Evolutionary conservation across 2,113 vertebrate species (phyloP).

Genomic region (Rhinolophus sinicus): DNA sequence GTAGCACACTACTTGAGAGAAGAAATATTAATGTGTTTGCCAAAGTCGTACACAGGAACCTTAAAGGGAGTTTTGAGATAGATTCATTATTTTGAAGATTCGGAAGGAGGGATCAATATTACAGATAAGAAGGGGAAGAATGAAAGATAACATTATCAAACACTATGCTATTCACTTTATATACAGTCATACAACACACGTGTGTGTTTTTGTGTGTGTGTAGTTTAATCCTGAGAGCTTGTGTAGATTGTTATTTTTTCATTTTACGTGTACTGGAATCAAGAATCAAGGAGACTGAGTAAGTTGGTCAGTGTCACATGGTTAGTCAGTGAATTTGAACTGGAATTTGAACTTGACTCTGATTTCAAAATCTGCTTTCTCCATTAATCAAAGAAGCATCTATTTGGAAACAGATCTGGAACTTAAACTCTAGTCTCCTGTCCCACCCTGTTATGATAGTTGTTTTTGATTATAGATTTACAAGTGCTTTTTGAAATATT

Average conservation of each 20-base stretch:
- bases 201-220: background rate
- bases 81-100: background rate
- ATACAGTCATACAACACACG: rapidly evolving
- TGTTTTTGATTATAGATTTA: conserved; percentile 32
- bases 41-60: conserved; percentile 24
- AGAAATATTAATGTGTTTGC: conserved; percentile 48
- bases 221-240: background rate
- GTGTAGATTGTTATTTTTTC: background rate
- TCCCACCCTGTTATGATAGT: background rate
- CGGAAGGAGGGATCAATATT: background rate
- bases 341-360: conserved; percentile 53
- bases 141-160: conserved; percentile 10
- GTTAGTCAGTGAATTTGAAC: background rate
- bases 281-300: background rate
- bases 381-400: background rate
- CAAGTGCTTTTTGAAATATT: conserved; percentile 40
- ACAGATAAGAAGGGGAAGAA: background rate
- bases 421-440: conserved; percentile 32
- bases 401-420: background rate
- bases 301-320: background rate
- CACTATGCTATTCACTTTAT: background rate
- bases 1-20: conserved; percentile 37
- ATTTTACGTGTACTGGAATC: background rate
- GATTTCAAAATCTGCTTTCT: background rate
- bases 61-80: background rate